Conservation (phyloP, 2,888 invertebrate species). For the Cryptosula pallasiana region DNA sequence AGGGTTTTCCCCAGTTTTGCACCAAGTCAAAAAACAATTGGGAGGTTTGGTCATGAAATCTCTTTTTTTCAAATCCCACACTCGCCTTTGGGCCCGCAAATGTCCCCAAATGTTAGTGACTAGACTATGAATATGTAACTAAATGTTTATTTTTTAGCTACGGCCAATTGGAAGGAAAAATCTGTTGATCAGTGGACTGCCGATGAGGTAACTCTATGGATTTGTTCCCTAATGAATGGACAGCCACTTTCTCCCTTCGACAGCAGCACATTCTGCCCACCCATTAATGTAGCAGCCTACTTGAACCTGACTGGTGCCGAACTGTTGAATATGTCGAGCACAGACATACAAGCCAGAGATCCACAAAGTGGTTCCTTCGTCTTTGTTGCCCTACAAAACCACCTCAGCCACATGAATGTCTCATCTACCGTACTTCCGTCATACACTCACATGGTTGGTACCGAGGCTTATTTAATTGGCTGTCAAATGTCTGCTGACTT, state of each 20-base stretch:
- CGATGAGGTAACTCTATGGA: conserved; percentile 18
- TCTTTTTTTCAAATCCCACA: background rate
- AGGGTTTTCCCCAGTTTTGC: no score
- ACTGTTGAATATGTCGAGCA: conserved; percentile 34
- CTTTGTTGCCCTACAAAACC: conserved; percentile 33
- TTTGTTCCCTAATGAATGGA: conserved; percentile 12
- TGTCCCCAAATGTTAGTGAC: background rate
- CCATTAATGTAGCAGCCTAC: conserved; percentile 30
- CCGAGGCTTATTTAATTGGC: background rate
- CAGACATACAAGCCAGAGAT: conserved; percentile 34
- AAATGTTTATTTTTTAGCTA: background rate
- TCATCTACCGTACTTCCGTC: background rate
- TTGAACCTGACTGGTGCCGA: conserved; percentile 34
- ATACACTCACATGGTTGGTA: conserved; percentile 7
- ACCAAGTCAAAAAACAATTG: no score
- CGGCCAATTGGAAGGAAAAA: conserved; percentile 13
- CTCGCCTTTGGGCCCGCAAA: background rate
- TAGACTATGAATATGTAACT: background rate
- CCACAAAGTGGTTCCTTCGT: conserved; percentile 35
- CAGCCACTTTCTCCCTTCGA: background rate
- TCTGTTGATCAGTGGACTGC: conserved; percentile 10
- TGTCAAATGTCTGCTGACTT: no score
- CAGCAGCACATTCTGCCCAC: background rate
- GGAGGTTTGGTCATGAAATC: no score
- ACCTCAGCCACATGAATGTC: conserved; percentile 26